Evolutionary conservation across 2,113 vertebrate genomes (phyloP).

Genomic region (Dascyllus trimaculatus): DNA sequence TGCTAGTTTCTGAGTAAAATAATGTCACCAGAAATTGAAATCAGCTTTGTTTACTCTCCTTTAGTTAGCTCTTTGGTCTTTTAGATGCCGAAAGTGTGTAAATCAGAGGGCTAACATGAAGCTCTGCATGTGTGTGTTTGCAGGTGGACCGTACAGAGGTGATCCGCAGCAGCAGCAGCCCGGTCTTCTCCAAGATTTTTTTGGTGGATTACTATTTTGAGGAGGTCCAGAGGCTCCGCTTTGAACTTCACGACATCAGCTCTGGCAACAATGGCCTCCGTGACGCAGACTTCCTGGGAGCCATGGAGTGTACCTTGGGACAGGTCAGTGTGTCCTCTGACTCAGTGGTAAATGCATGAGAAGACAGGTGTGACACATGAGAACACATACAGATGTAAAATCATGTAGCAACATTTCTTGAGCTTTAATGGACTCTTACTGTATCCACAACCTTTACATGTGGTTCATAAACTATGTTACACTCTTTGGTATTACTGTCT

Average conservation of each 20-base stretch:
- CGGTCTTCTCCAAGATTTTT: constrained; percentile 96
- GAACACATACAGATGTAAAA: background rate
- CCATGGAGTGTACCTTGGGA: constrained; percentile 97
- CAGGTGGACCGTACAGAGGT: constrained; percentile 98
- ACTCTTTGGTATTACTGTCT: background rate
- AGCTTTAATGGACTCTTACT: background rate
- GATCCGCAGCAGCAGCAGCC: constrained; percentile 94
- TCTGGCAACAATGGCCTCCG: constrained; percentile 96
- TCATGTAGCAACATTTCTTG: background rate
- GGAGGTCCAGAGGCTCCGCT: constrained; percentile 95
- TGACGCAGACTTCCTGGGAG: constrained; percentile 95
- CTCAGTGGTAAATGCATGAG: too few relatives aligned
- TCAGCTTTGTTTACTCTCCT: background rate
- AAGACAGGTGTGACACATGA: background rate
- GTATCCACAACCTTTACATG: background rate
- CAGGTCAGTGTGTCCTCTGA: constrained; percentile 85
- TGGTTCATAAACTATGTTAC: background rate
- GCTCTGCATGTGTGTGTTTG: constrained; percentile 20
- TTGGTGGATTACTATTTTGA: constrained; percentile 98
- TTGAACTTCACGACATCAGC: constrained; percentile 97
- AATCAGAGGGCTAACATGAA: background rate
- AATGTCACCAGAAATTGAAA: background rate
- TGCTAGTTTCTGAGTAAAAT: background rate
- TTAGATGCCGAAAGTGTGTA: background rate
- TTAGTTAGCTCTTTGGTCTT: background rate